Evolutionary conservation across 2,797 vertebrate genomes (phyloP).

Genomic region (Eurystomus glaucurus): DNA sequence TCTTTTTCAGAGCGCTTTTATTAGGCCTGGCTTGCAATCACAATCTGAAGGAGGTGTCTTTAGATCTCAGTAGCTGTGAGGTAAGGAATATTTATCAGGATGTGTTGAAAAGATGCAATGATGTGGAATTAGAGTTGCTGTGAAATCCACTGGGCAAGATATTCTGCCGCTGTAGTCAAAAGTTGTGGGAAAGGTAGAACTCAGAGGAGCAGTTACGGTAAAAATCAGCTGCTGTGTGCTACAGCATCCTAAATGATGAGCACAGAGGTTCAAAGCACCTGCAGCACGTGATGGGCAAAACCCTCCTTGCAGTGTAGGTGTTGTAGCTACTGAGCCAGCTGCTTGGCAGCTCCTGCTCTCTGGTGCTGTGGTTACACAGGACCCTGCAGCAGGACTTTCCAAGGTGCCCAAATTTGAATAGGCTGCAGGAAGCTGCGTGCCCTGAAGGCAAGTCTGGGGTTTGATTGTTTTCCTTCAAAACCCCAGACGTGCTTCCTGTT

Average conservation of each 20-base stretch:
- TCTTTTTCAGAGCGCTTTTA: conserved; percentile 90
- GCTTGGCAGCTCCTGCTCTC: background rate
- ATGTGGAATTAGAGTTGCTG: background rate
- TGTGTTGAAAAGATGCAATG: background rate
- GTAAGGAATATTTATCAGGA: conserved; percentile 82
- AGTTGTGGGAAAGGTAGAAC: background rate
- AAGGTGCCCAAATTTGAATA: background rate
- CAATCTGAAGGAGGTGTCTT: conserved; percentile 92
- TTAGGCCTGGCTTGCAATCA: conserved; percentile 95
- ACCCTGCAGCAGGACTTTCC: background rate
- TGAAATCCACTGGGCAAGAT: background rate
- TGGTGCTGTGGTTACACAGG: background rate
- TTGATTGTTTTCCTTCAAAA: background rate
- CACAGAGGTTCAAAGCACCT: background rate
- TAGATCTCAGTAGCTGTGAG: conserved; percentile 98
- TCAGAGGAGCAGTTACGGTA: background rate
- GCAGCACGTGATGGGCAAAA: background rate
- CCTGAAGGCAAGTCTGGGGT: background rate
- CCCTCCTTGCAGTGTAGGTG: background rate
- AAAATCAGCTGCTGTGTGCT: background rate
- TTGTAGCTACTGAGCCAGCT: background rate
- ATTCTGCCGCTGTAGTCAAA: background rate
- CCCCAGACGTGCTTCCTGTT: rapidly evolving
- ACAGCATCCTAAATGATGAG: background rate
- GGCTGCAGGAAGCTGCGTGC: background rate